Percentiles rank a stretch among this genome's conserved stretches.
Evolutionary conservation across 2,797 vertebrate genomes (phyloP).

Genomic region (Rhinella marina): DNA sequence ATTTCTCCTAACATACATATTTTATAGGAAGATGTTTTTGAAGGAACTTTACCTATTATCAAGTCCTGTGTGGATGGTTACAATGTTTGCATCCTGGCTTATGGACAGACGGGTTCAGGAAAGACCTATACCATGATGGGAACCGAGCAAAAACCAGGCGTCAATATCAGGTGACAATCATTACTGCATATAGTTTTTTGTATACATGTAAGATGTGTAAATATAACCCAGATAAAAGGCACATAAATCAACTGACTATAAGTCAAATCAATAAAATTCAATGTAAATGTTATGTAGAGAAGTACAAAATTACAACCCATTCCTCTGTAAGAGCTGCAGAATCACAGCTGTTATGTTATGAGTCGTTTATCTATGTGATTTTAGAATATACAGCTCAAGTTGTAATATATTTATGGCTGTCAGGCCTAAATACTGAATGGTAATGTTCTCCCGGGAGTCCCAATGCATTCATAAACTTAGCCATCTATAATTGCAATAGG

Average conservation of each 20-base stretch:
- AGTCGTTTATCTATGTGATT: background rate
- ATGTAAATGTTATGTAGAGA: background rate
- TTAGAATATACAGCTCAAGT: background rate
- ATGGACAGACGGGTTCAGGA: slow-evolving; percentile 75
- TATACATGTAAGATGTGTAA: background rate
- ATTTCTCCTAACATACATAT: background rate
- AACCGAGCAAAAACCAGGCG: slow-evolving; percentile 69
- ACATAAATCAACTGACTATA: background rate
- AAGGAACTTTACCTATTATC: slow-evolving; percentile 70
- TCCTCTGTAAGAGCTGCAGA: background rate
- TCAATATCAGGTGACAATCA: slow-evolving; percentile 71
- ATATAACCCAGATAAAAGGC: background rate
- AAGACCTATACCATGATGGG: slow-evolving; percentile 78
- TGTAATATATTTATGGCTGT: background rate
- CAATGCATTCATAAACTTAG: background rate
- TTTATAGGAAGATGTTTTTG: slow-evolving; percentile 67
- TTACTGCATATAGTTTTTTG: background rate
- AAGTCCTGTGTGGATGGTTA: slow-evolving; percentile 74
- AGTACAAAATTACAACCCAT: background rate
- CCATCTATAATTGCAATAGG: background rate
- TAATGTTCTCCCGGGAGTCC: background rate
- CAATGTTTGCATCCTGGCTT: slow-evolving; percentile 73
- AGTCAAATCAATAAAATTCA: background rate
- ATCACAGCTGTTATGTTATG: background rate
- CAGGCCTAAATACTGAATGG: slow-evolving; percentile 8